Conservation (phyloP, 2,113 vertebrate genomes). For the Albula glossodonta region DNA sequence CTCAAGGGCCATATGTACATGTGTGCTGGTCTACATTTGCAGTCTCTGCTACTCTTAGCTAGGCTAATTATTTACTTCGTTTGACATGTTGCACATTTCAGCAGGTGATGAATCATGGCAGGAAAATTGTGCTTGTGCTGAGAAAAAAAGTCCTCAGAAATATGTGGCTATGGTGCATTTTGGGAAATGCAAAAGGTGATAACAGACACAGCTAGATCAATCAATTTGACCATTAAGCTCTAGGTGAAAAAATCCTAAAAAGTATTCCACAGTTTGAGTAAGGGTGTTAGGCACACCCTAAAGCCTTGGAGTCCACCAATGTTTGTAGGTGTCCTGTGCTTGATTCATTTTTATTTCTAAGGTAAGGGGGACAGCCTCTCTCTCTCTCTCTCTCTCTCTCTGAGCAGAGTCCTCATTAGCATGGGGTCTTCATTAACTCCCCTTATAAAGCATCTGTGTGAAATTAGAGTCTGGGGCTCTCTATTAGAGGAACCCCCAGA, state of each 20-base stretch:
- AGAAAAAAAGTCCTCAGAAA: background rate
- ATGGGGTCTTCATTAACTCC: conserved; percentile 13
- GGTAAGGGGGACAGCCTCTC: background rate
- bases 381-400: background rate
- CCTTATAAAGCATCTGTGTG: background rate
- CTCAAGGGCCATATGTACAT: background rate
- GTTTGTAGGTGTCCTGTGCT: background rate
- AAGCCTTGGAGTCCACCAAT: background rate
- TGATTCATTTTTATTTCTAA: background rate
- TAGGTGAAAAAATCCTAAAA: background rate
- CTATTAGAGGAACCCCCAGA: conserved; percentile 19
- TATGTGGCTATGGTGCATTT: background rate
- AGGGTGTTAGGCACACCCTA: background rate
- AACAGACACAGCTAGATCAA: background rate
- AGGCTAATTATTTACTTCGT: background rate
- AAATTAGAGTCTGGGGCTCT: conserved; percentile 4
- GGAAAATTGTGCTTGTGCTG: background rate
- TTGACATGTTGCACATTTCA: background rate
- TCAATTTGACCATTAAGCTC: background rate
- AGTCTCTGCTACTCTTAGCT: background rate
- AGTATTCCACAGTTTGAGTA: background rate
- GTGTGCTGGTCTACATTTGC: background rate
- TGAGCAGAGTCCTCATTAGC: conserved; percentile 11
- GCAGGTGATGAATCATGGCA: background rate
- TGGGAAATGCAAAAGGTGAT: background rate